phyloP scores from a whole-genome alignment of 2,113 vertebrate species.

The Nestor notabilis region DNA sequence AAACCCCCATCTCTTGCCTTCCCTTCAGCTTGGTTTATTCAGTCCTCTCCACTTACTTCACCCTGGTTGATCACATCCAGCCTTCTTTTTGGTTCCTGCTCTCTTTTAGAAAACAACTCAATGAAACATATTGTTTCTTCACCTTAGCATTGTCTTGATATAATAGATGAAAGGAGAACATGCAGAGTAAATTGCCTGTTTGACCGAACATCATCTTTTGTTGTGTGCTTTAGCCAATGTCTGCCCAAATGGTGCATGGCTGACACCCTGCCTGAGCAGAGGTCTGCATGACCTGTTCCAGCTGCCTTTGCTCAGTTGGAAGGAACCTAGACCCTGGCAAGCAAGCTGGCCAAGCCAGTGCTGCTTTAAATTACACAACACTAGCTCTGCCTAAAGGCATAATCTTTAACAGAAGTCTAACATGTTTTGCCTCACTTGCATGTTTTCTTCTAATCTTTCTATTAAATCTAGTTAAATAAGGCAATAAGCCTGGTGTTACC shows the following conservation, averaged over 20 bases:
- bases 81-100: neutral
- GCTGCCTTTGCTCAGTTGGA: neutral
- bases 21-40: neutral
- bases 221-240: accelerated
- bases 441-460: neutral
- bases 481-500: neutral
- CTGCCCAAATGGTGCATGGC: accelerated
- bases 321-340: neutral
- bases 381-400: neutral
- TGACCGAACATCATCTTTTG: neutral
- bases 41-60: neutral
- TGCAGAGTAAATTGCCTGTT: neutral
- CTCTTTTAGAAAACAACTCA: neutral
- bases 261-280: neutral
- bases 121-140: neutral
- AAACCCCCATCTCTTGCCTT: neutral
- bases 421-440: neutral
- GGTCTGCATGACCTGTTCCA: neutral
- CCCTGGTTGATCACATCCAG: accelerated
- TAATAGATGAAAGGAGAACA: neutral
- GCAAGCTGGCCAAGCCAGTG: neutral
- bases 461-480: neutral
- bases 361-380: neutral
- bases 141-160: neutral
- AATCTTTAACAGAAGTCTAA: neutral